Conservation (phyloP, 2,888 invertebrate genomes). For the Smittia sp. region DNA sequence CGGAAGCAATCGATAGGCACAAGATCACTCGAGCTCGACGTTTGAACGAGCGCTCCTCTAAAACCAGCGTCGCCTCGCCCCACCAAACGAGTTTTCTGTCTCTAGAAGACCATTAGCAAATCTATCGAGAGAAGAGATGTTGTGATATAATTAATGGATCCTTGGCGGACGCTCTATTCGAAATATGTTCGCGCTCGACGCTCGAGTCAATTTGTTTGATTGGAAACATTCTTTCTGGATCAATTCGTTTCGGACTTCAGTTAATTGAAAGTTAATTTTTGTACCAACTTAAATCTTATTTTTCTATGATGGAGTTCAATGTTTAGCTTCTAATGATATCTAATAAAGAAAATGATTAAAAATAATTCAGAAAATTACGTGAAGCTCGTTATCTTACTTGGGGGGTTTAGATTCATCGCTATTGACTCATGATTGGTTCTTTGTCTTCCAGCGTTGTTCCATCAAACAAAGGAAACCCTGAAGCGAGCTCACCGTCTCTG, state of each 20-base stretch:
- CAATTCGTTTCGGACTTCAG: not conserved
- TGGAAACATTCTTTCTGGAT: not conserved
- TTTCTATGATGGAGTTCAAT: conserved; percentile 2
- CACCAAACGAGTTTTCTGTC: not conserved
- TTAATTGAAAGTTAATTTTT: not conserved
- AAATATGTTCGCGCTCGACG: not conserved
- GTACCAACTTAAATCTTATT: not conserved
- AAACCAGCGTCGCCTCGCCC: not conserved
- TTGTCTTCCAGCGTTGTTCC: not conserved
- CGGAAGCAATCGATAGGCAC: not conserved
- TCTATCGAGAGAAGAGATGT: not conserved
- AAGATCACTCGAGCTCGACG: not conserved
- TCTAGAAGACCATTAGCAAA: not conserved
- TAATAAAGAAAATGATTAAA: not conserved
- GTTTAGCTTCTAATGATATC: not conserved
- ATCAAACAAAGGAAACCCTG: too few relatives aligned
- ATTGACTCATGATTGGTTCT: not conserved
- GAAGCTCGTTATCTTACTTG: not conserved
- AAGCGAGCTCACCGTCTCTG: too few relatives aligned
- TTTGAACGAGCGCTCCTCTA: not conserved
- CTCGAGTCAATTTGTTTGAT: not conserved
- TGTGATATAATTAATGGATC: conserved; percentile 5
- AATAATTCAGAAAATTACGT: not conserved
- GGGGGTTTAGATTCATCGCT: too few relatives aligned
- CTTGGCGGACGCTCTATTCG: not conserved